Evolutionary conservation across 2,113 vertebrate genomes (phyloP), one percentile per base, ranked within the genome.

Genomic region (Psophia crepitans): DNA sequence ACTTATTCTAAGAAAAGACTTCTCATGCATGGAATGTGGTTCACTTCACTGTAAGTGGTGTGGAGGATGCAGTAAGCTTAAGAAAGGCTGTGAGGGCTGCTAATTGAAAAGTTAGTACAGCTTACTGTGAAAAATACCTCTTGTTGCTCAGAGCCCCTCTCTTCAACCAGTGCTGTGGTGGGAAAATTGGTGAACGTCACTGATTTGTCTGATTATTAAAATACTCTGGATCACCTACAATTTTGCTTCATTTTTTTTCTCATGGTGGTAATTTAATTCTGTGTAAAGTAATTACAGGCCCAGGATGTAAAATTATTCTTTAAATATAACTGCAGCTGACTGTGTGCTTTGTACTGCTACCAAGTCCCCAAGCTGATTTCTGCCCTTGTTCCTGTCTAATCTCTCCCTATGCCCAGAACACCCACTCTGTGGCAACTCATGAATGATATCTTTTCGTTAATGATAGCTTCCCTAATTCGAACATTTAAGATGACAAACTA

Each of bases 281-380:
- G 18, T 49, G n/a, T 85, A 61, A 89, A 68, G 66, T 96, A 97
- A 97, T 97, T 97, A 97, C 77, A 89, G 74, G 41, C 6, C 13
- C 44, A 57, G 57, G 46, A 69, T 89, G 37, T 92, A 65, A 89
- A 89, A 96, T 89, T 87, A 69, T 64, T 76, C 22, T 68, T 84
- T 87, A 91, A 93, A 79, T 92, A 84, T 65, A 84, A 82, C 51
- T 76, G 41, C 84, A 95, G 37, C 46, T 95, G 60, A 51, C 61
- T 73, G 30, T 73, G 30, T 86, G 32, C 51, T 87, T 69, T 1
- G 2, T 69, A 35, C 57, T 91, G 61, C 24, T 84, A 7, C 46
- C 11, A 32, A 57, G 49, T 94, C 53, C 69, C 80, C 41, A 73
- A 13, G 77, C 51, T 73, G 73, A 61, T 90, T 90, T 64, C 53